Evolutionary conservation across 1,140 invertebrate species (phyloP), one percentile per base, ranked within the genome.

Genomic region (Asbolus verrucosus): DNA sequence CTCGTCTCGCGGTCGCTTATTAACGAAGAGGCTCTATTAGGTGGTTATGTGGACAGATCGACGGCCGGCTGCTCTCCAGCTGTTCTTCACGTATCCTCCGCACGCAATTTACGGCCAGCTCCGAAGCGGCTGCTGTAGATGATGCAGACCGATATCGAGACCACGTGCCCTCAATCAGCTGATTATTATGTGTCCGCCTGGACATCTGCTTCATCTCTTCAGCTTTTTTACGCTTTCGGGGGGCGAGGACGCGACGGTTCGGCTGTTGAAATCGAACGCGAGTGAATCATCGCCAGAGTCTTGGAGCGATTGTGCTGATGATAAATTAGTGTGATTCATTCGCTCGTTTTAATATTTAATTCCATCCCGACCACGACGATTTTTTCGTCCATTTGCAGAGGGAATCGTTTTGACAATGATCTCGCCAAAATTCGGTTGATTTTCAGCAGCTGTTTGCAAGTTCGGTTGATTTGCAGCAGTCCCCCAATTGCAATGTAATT

Each of bases 141-240:
- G 46, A 54, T 54, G 27, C 46, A 54, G 46, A 54, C 46, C n/a
- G 46, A 54, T 54, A 54, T 54, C 21, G 46, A 14, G 46, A 54
- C 46, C 46, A 54, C 46, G 46, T 54, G 46, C 43, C 43, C 11
- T 27, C 14, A 54, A 54, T 54, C 46, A 54, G 46, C 46, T 54
- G 46, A 54, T 54, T 54, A 54, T 54, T 54, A 54, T 54, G 46
- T 50, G 16, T 8, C 15, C 16, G 15, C 21, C 27, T 21, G 46
- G 46, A 54, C 46, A 54, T 54, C 46, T 54, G 46, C 46, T n/a
- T 54, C 46, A 54, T 54, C 46, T 54, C 46, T 8, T 24, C 19
- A 54, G n/a, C 11, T 54, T 54, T 54, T 24, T 54, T 24, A 54
- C 14, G n/a, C 39, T 41, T 41, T 46, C 15, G 16, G 0, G n/a